Evolutionary conservation across 2,113 vertebrate genomes (phyloP).

Genomic region (Aspiorhynchus laticeps): DNA sequence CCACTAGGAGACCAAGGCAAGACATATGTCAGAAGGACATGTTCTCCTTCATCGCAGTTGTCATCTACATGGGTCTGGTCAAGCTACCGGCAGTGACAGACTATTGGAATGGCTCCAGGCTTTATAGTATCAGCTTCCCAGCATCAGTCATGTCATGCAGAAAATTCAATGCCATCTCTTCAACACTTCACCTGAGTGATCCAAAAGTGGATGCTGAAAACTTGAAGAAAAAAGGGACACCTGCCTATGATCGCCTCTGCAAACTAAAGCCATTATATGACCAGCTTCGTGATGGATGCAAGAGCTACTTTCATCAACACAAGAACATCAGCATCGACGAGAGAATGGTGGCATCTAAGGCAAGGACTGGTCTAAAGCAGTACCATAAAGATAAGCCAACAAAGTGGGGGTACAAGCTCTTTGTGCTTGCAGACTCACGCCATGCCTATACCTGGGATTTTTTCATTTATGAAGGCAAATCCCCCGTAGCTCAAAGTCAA

Average conservation of each 20-base stretch:
- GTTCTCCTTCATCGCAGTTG: neutral
- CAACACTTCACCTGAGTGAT: constrained; percentile 36
- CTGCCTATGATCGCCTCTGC: constrained; percentile 46
- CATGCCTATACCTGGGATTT: neutral
- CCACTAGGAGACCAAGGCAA: neutral
- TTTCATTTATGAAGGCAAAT: neutral
- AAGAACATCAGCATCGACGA: neutral
- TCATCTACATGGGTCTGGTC: neutral
- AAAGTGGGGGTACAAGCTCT: neutral
- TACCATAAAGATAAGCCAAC: constrained; percentile 6
- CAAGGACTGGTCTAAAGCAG: neutral
- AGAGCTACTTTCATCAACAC: neutral
- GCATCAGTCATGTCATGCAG: constrained; percentile 15
- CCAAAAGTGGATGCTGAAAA: constrained; percentile 37
- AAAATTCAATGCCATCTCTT: constrained; percentile 18
- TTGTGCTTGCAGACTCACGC: neutral
- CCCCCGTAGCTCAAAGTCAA: neutral
- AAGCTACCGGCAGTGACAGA: neutral
- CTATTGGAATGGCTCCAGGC: constrained; percentile 1
- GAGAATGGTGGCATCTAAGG: neutral
- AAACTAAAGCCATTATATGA: neutral
- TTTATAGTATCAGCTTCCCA: constrained; percentile 25
- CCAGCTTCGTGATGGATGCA: neutral
- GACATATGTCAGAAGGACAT: neutral
- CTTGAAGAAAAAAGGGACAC: constrained; percentile 59